These are phyloP conservation scores for Amblyopsis rosae DNA, from an alignment of 2,113 vertebrate genomes.

Conservation along the genomic window DNA sequence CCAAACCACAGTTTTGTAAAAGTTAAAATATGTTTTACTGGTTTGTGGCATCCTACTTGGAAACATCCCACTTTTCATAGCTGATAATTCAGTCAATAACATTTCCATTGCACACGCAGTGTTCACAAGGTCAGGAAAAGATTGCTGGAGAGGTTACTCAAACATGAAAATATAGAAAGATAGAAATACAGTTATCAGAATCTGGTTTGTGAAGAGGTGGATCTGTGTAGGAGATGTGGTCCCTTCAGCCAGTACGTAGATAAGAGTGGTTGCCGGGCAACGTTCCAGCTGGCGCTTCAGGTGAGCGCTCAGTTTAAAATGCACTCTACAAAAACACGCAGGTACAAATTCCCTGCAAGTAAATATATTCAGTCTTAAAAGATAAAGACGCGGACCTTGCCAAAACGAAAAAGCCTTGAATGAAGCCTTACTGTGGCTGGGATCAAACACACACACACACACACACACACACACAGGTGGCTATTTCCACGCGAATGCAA, in stretches of 20 bases:
- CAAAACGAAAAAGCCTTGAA: background rate
- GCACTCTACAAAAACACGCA: background rate
- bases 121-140: background rate
- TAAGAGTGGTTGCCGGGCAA: constrained; percentile 25
- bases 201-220: constrained; percentile 5
- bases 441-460: constrained; percentile 6
- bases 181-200: too few relatives aligned
- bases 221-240: background rate
- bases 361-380: constrained; percentile 21
- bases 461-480: constrained; percentile 17
- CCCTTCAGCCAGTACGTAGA: background rate
- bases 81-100: background rate
- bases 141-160: too few relatives aligned
- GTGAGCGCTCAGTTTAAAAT: constrained; percentile 1
- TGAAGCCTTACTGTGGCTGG: background rate
- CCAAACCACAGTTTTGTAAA: too few relatives aligned
- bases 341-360: constrained; percentile 19
- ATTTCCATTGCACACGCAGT: background rate
- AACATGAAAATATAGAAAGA: too few relatives aligned
- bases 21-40: too few relatives aligned
- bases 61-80: background rate
- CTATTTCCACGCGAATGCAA: constrained; percentile 42
- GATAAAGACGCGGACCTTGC: background rate
- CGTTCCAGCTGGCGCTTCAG: constrained; percentile 14
- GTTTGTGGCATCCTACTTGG: too few relatives aligned